Evolutionary conservation across 2,888 invertebrate genomes (phyloP), one percentile per base, ranked within the genome.

Genomic region (Nemotelus nigrinus): DNA sequence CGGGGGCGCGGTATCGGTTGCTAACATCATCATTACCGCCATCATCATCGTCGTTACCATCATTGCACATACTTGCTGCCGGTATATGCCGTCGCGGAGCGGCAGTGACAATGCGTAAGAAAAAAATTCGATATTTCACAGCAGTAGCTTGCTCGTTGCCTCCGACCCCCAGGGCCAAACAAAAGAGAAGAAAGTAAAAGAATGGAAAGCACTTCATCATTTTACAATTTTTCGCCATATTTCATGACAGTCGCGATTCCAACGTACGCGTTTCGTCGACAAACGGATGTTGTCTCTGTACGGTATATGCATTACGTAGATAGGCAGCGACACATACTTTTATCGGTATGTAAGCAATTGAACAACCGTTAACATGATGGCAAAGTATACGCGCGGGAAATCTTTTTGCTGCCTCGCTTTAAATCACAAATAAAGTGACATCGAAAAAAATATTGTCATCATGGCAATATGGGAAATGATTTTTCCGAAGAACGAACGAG

Each of bases 381-480:
- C 43, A 63, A 58, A 63, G 43, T 8, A 10, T 63, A 8, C 63
- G 43, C 63, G 63, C 63, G 70, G 70, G 43, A 70, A 70, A 70
- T 70, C 70, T 70, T 70, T 43, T 25, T 41, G 53, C 50, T 41
- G 53, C 50, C 53, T 2, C 8, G 25, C 47, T 67, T 63, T 45
- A 43, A 53, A 55, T 39, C 70, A 53, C 44, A 65, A 25, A 65
- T 65, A 10, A 47, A 65, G 65, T 65, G 65, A 65, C 2, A 65
- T 65, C 65, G 65, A n/a, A 65, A 65, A 65, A 65, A 47, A 8
- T 65, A 25, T 25, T 25, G 25, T 25, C 25, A 47, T 65, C 65
- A 45, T 45, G 45, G 65, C 65, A 55, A 70, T 55, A 53, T 41
- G 47, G 44, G 55, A 70, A 70, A 55, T 43, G 53, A 47, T 55